Conservation (phyloP, 2,797 vertebrate genomes). For the Myoxocephalus aenaeus region DNA sequence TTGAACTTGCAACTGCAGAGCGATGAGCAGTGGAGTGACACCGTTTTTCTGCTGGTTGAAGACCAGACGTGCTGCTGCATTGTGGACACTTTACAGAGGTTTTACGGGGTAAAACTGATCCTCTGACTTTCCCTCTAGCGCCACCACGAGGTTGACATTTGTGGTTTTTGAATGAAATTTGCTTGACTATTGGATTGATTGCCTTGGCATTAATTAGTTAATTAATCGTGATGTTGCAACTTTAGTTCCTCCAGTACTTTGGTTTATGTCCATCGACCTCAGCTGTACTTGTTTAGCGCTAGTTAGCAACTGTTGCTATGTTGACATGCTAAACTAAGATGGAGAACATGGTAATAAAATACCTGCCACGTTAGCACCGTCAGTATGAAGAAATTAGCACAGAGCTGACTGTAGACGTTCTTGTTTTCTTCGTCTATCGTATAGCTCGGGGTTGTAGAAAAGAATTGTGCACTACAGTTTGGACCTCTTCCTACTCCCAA, state of each 20-base stretch:
- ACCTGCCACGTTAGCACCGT: neutral
- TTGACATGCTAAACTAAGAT: neutral
- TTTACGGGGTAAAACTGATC: neutral
- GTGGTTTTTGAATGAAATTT: neutral
- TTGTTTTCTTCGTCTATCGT: too few relatives aligned
- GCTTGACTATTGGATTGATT: neutral
- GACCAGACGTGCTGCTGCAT: neutral
- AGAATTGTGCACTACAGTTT: constrained; percentile 21
- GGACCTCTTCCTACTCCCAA: constrained; percentile 21
- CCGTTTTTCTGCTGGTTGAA: neutral
- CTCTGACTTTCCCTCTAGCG: neutral
- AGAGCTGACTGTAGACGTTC: neutral
- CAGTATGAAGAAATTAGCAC: neutral
- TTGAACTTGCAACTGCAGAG: neutral
- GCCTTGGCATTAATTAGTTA: neutral
- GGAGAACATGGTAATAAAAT: neutral
- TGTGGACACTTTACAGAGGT: too few relatives aligned
- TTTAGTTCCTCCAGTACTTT: neutral
- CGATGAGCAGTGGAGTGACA: neutral
- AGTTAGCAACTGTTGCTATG: neutral
- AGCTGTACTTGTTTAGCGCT: too few relatives aligned
- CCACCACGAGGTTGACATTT: neutral
- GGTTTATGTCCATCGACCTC: neutral
- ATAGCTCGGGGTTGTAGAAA: constrained; percentile 23
- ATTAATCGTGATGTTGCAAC: neutral